Evolutionary conservation across 2,113 vertebrate genomes (phyloP), one percentile per base, ranked within the genome.

Genomic region (Dolichallabes microphthalmus): DNA sequence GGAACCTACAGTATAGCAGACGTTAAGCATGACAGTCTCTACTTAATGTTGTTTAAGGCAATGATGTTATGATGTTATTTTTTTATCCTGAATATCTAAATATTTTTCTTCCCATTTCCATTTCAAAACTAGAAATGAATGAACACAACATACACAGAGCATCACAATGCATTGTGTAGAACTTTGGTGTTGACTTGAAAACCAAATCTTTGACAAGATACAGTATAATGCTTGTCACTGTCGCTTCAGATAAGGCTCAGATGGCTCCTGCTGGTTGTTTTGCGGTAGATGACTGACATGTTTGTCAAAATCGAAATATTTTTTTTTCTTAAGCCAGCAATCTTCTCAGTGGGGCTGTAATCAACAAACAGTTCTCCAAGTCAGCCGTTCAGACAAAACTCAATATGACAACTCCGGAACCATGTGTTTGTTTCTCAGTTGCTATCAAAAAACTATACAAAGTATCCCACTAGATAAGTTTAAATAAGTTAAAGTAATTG

Each of bases 281-380:
- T 75, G 55, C 39, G 6, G 17, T 27, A 35, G 64, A 77, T 85
- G 87, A 85, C 69, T 88, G 87, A 82, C 87, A 61, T 71, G 63
- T 80, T 85, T 88, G 83, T 79, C 84, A 79, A 60, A 58, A 85
- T 85, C 79, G 73, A 76, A 76, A 53, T 80, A 39, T 61, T 45
- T 80, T 85, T 63, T 82, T 71, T 61, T 71, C 73, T 82, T 71
- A 69, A 69, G 83, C 71, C 83, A 45, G 76, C 57, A 69, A 88
- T 85, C 53, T 78, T 52, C 83, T 84, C 87, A 85, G 83, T 88
- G 83, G 83, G 87, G 68, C 73, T 71, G 55, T 77, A 68, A 78
- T 82, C 66, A 81, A 53, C 80, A 79, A 85, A 88, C 45, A 63
- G 58, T 85, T 52, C 63, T 81, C 73, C 53, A 82, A 73, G 64